Conservation (phyloP, 1,140 invertebrate species). For the Ooceraea biroi region DNA sequence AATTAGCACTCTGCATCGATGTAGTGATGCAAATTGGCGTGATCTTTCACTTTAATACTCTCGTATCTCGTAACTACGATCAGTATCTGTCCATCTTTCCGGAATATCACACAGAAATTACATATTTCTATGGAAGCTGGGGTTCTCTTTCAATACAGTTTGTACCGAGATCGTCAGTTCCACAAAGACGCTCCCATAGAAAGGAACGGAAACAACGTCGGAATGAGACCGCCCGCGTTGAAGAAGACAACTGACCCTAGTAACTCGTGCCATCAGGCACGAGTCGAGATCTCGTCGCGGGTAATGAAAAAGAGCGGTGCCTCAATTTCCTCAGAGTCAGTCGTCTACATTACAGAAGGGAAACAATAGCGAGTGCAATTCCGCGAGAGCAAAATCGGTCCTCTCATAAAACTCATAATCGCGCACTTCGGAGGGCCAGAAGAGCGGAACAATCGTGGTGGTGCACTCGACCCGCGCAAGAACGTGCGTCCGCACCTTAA, state of each 20-base stretch:
- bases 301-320: background rate
- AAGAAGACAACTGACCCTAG: background rate
- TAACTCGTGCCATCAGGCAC: background rate
- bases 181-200: background rate
- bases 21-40: slow-evolving; percentile 2
- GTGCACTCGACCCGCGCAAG: slow-evolving; percentile 16
- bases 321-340: slow-evolving; percentile 23
- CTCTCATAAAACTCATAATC: slow-evolving; percentile 24
- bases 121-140: too few relatives aligned
- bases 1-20: background rate
- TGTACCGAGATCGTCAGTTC: too few relatives aligned
- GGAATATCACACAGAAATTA: background rate
- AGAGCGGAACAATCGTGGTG: slow-evolving; percentile 35
- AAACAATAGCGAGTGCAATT: slow-evolving; percentile 52
- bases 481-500: background rate
- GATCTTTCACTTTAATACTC: slow-evolving; percentile 50
- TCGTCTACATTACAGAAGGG: background rate
- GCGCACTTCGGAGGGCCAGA: background rate
- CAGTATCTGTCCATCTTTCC: background rate
- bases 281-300: slow-evolving; percentile 7
- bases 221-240: too few relatives aligned
- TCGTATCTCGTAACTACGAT: background rate
- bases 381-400: slow-evolving; percentile 21
- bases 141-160: too few relatives aligned
- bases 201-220: background rate